Percentiles rank a stretch among this genome's conserved stretches.
Conservation (phyloP, 2,888 invertebrate genomes). For the Laspeyria flexula region DNA sequence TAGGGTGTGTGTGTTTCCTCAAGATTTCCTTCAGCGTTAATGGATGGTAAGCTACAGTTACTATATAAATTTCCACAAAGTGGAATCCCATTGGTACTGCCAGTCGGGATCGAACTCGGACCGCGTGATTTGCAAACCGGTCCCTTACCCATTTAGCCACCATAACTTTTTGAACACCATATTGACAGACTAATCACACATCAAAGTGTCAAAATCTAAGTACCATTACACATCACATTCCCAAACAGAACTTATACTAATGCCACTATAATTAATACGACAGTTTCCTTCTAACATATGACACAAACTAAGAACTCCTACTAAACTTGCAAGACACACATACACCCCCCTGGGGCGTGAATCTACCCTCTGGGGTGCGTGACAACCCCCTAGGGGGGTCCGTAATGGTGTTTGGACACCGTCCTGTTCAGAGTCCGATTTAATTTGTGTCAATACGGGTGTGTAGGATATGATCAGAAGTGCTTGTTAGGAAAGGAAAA, state of each 20-base stretch:
- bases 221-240: not conserved
- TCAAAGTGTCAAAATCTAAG: not conserved
- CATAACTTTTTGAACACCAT: no score
- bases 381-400: slow-evolving; percentile 3
- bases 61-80: no score
- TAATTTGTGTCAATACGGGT: slow-evolving; percentile 50
- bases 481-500: slow-evolving; percentile 6
- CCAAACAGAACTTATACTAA: not conserved
- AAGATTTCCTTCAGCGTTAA: no score
- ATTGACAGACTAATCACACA: no score
- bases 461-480: slow-evolving; percentile 7
- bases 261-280: slow-evolving; percentile 4
- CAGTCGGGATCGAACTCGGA: no score
- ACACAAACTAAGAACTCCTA: slow-evolving; percentile 26
- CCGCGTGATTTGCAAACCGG: no score
- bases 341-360: not conserved
- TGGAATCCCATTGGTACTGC: no score
- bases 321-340: slow-evolving; percentile 35
- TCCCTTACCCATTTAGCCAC: no score
- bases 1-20: no score
- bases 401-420: slow-evolving; percentile 57
- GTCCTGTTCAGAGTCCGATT: slow-evolving; percentile 48
- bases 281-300: slow-evolving; percentile 8
- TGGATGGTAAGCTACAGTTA: no score
- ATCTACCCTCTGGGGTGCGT: not conserved